Conservation (phyloP, 2,888 invertebrate species). For the Theodoxus fluviatilis region DNA sequence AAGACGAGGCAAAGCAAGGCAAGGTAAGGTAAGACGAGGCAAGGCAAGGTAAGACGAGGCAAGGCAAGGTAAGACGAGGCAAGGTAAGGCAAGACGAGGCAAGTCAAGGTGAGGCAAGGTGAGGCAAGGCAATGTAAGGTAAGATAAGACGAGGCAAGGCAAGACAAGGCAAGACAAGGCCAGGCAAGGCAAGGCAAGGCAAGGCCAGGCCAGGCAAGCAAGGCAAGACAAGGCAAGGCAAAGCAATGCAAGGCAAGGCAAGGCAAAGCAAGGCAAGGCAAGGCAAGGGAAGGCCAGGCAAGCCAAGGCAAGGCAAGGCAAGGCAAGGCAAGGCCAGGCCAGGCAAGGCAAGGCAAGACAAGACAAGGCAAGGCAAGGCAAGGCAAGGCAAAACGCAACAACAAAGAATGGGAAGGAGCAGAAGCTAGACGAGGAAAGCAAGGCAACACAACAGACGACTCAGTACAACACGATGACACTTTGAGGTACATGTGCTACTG, state of each 20-base stretch:
- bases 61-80: too few relatives aligned
- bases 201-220: too few relatives aligned
- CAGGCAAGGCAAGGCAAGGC: conserved; percentile 5
- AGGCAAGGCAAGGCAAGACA: conserved; percentile 9
- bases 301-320: conserved; percentile 15
- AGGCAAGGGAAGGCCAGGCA: conserved; percentile 9
- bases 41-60: too few relatives aligned
- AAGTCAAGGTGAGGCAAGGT: not conserved
- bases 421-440: too few relatives aligned
- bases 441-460: too few relatives aligned
- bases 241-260: conserved; percentile 13
- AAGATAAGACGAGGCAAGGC: not conserved
- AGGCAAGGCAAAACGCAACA: not conserved
- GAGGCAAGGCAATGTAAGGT: not conserved
- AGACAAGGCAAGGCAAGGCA: conserved; percentile 12
- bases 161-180: not conserved
- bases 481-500: too few relatives aligned
- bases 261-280: conserved; percentile 16
- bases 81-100: too few relatives aligned
- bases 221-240: conserved; percentile 6
- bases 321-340: conserved; percentile 2
- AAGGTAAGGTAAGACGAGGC: too few relatives aligned
- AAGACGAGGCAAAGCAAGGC: too few relatives aligned
- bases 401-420: conserved; percentile 1
- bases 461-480: too few relatives aligned